Evolutionary conservation across 2,113 vertebrate genomes (phyloP), one percentile per base, ranked within the genome.

Genomic region (Dasyurus viverrinus): DNA sequence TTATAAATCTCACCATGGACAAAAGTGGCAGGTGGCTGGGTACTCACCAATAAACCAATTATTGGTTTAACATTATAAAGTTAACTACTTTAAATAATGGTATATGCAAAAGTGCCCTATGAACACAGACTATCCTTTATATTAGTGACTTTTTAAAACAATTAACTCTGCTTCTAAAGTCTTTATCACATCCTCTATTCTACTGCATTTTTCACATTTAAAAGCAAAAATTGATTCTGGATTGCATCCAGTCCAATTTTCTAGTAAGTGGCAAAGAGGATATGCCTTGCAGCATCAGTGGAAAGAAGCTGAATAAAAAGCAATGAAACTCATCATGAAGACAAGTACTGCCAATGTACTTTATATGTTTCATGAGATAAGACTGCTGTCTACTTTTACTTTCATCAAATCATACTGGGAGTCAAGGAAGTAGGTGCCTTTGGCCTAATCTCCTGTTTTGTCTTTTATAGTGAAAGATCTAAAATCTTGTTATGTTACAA

Each of bases 151-250:
- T 91, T 92, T 19, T 90, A 93, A 97, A 98, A 94, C 19, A 95
- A 96, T 93, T 95, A 96, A 52, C n/a, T 30, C 19, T 55, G 68
- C 48, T 22, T 95, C 42, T 94, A 93, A 97, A 89, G 27, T 95
- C 92, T 95, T 76, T 96, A 93, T 96, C 91, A 46, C 47, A 1
- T 0, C 94, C 94, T 92, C 0, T 94, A 93, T 91, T 93, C 5
- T 25, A 92, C 25, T 89, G 2, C 22, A 84, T 54, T 96, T 97
- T 94, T 97, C 94, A 92, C 36, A 95, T 0, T 97, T 94, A 96
- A 94, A 97, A 96, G 53, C 36, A 92, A 55, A 98, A 97, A 97
- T 93, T 97, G 60, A 97, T 98, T 97, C 94, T 97, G 95, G 95
- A 96, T 93, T 90, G 47, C 42, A 96, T 96, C 96, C 92, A 98